phyloP scores from a whole-genome alignment of 2,113 vertebrate genomes.

The Heterochromis multidens region DNA sequence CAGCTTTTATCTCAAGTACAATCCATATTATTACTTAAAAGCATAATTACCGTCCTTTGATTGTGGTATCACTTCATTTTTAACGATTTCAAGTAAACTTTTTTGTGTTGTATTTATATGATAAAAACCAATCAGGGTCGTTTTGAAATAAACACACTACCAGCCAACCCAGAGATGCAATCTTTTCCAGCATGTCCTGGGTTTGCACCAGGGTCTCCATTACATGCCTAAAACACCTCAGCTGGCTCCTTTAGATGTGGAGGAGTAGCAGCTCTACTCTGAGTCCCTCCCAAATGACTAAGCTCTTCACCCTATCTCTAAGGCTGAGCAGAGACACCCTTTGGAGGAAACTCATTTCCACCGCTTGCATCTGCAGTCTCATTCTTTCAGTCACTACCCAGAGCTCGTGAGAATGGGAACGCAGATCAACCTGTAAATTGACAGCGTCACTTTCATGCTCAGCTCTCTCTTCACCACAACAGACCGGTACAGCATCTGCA shows the following conservation, averaged over 20 bases:
- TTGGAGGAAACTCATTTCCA: not conserved
- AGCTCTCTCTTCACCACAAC: not conserved
- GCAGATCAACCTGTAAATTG: too few species aligned
- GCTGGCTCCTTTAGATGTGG: not conserved
- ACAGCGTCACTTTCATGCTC: not conserved
- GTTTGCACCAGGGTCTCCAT: not conserved
- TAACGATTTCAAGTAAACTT: fast-evolving
- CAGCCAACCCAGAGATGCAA: not conserved
- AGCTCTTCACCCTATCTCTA: not conserved
- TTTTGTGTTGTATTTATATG: not conserved
- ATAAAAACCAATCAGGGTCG: not conserved
- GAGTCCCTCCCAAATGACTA: too few species aligned
- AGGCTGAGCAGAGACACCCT: not conserved
- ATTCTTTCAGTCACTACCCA: not conserved
- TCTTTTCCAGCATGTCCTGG: not conserved
- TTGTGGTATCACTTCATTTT: not conserved
- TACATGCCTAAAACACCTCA: not conserved
- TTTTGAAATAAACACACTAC: not conserved
- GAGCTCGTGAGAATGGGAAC: not conserved
- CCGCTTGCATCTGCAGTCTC: not conserved
- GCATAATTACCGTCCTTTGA: not conserved
- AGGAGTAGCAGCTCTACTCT: not conserved
- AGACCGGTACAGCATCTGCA: not conserved
- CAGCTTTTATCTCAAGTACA: too few species aligned
- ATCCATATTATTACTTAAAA: not conserved